Percentiles rank a stretch among this genome's conserved stretches.
Evolutionary conservation across 2,888 invertebrate genomes (phyloP).

Genomic region (Drosophila rellima): DNA sequence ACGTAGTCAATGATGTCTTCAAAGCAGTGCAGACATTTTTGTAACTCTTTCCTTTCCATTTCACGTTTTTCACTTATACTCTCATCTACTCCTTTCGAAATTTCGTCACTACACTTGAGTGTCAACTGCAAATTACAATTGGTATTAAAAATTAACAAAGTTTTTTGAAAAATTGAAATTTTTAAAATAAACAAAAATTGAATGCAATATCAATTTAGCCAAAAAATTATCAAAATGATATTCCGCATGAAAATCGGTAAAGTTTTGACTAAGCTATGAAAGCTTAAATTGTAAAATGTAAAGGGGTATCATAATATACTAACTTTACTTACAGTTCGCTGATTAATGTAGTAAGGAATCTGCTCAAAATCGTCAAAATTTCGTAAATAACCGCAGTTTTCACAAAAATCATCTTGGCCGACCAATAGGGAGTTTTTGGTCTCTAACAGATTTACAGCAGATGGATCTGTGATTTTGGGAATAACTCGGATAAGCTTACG

Average conservation of each 20-base stretch:
- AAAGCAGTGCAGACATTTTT: slow-evolving; percentile 7
- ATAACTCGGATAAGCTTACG: neutral
- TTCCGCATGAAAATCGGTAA: too few species aligned
- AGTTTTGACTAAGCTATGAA: too few species aligned
- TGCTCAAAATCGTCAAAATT: neutral
- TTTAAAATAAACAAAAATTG: too few species aligned
- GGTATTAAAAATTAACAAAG: too few species aligned
- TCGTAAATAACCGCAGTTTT: neutral
- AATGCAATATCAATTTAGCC: too few species aligned
- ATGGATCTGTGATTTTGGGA: neutral
- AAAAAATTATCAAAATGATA: too few species aligned
- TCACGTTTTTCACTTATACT: neutral
- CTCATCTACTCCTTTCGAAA: neutral
- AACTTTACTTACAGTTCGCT: slow-evolving; percentile 8
- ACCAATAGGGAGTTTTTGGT: neutral
- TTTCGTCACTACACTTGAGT: neutral
- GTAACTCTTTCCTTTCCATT: slow-evolving; percentile 8
- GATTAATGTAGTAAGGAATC: neutral
- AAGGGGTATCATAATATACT: too few species aligned
- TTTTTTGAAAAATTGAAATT: too few species aligned
- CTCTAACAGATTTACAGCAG: neutral
- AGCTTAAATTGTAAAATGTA: too few species aligned
- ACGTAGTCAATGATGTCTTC: slow-evolving; percentile 30
- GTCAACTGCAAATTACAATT: neutral
- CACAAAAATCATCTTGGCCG: neutral